phyloP scores from a whole-genome alignment of 1,140 invertebrate genomes.

The Macrostomum lignano region DNA sequence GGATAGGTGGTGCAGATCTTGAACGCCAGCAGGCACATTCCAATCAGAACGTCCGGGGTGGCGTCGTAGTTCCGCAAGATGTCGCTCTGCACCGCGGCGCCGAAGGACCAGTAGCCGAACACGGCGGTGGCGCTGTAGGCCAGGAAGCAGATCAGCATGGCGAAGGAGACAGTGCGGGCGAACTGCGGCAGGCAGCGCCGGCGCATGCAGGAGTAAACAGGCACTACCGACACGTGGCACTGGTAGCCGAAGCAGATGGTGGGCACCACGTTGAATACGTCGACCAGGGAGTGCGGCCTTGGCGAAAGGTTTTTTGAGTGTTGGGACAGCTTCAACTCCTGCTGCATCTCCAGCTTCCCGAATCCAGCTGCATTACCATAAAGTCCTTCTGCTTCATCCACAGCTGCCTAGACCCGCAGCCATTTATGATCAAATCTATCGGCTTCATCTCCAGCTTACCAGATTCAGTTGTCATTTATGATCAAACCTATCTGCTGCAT shows the following conservation, averaged over 20 bases:
- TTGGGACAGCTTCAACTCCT: too few relatives aligned
- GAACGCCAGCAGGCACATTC: slow-evolving; percentile 35
- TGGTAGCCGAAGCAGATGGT: slow-evolving; percentile 45
- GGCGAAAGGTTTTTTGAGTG: too few relatives aligned
- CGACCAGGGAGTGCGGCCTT: slow-evolving; percentile 31
- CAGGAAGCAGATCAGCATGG: slow-evolving; percentile 35
- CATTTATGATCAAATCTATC: too few relatives aligned
- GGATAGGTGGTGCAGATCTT: slow-evolving; percentile 45
- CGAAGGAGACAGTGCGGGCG: slow-evolving; percentile 30
- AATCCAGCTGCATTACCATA: too few relatives aligned
- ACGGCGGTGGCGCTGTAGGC: slow-evolving; percentile 36
- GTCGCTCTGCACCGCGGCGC: slow-evolving; percentile 35
- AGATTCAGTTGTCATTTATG: too few relatives aligned
- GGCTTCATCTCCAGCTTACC: too few relatives aligned
- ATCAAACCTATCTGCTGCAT: too few relatives aligned
- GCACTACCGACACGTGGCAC: slow-evolving; percentile 42
- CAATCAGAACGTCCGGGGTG: slow-evolving; percentile 31
- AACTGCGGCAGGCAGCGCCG: slow-evolving; percentile 33
- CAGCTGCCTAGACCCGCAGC: too few relatives aligned
- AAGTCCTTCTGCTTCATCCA: too few relatives aligned
- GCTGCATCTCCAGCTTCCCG: too few relatives aligned
- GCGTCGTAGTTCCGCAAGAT: slow-evolving; percentile 35
- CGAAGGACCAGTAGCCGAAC: slow-evolving; percentile 41
- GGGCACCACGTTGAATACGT: slow-evolving; percentile 38
- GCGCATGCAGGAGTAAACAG: slow-evolving; percentile 40